Percentiles rank a stretch among this genome's conserved stretches.
Conservation (phyloP, 1,140 invertebrate genomes). For the Tetramorium parvispinum region DNA sequence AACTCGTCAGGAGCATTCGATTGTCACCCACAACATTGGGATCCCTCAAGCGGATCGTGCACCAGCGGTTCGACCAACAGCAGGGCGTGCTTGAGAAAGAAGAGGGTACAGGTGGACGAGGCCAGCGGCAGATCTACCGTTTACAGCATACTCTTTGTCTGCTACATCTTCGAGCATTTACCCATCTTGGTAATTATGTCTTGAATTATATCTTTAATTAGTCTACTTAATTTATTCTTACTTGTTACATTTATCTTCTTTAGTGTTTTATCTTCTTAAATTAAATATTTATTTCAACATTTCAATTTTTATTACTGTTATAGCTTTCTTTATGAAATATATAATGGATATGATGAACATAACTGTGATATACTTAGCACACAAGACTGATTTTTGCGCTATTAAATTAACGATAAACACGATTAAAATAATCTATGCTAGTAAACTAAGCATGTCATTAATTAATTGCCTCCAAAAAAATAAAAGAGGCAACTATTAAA, state of each 20-base stretch:
- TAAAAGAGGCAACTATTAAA: not conserved
- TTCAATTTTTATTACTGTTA: not conserved
- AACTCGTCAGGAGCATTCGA: conserved; percentile 82
- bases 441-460: not conserved
- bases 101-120: conserved; percentile 75
- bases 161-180: conserved; percentile 85
- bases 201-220: not conserved
- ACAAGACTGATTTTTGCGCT: not conserved
- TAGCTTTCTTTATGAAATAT: not conserved
- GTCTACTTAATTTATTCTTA: not conserved
- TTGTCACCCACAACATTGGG: conserved; percentile 81
- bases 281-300: not conserved
- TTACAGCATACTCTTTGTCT: conserved; percentile 84
- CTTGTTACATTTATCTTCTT: not conserved
- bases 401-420: not conserved
- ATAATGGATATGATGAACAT: not conserved
- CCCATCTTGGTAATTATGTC: conserved; percentile 84
- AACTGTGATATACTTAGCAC: not conserved
- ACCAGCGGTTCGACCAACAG: conserved; percentile 84
- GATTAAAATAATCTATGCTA: not conserved
- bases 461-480: not conserved
- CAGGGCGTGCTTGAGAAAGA: conserved; percentile 79
- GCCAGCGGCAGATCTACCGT: conserved; percentile 84
- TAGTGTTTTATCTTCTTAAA: not conserved
- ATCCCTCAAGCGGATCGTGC: conserved; percentile 81